Evolutionary conservation across 2,113 vertebrate genomes (phyloP).

Genomic region (Oreochromis tanganicae): DNA sequence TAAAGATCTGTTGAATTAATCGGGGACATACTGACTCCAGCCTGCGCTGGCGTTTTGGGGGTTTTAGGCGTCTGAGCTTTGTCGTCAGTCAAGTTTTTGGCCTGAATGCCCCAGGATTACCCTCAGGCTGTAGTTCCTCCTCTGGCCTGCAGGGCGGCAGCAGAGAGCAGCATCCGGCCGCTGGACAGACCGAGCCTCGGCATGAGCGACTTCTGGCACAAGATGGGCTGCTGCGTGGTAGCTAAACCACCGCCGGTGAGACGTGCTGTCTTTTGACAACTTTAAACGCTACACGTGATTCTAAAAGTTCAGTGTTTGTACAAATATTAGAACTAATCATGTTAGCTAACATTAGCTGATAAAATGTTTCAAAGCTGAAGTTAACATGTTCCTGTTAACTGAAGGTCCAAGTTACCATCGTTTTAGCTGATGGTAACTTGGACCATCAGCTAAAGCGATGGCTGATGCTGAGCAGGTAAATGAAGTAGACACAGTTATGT

Average conservation of each 20-base stretch:
- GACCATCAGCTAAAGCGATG: not conserved
- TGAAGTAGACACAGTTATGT: not conserved
- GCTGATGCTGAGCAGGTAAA: not conserved
- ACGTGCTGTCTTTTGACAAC: not conserved
- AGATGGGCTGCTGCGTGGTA: conserved; percentile 89
- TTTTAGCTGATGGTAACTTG: not conserved
- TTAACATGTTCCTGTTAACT: not conserved
- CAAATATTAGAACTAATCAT: not conserved
- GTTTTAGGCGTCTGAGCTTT: not conserved
- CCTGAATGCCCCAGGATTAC: conserved; percentile 51
- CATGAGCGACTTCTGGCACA: conserved; percentile 98
- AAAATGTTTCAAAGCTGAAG: not conserved
- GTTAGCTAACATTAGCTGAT: not conserved
- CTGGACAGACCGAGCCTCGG: conserved; percentile 31
- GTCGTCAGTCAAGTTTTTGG: not conserved
- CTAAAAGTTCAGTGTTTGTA: not conserved
- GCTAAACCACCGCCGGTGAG: conserved; percentile 89
- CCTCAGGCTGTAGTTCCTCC: conserved; percentile 29
- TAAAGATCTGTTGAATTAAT: not conserved
- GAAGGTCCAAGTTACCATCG: too few species aligned
- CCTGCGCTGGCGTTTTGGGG: not conserved
- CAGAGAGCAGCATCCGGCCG: conserved; percentile 20
- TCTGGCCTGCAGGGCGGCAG: conserved; percentile 56
- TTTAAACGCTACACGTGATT: not conserved
- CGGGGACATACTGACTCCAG: not conserved